Percentiles rank a stretch among this genome's conserved stretches.
Conservation (phyloP, 1,140 invertebrate genomes). For the Druon quercuslanigerum region DNA sequence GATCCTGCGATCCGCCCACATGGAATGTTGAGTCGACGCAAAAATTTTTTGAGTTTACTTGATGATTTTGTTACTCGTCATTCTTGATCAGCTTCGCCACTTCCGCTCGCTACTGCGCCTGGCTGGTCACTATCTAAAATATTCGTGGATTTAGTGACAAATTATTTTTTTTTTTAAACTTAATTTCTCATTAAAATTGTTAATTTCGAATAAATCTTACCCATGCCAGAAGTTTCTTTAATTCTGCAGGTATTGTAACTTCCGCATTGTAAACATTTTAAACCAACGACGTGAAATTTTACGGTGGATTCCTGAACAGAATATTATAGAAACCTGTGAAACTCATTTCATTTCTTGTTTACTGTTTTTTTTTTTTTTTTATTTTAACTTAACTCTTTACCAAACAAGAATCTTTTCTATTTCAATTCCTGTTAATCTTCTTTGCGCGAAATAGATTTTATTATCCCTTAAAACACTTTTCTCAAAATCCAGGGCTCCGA, state of each 20-base stretch:
- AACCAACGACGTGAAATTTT: slow-evolving; percentile 88
- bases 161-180: neutral
- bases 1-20: neutral
- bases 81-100: slow-evolving; percentile 18
- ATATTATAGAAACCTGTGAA: slow-evolving; percentile 20
- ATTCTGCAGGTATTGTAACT: slow-evolving; percentile 91
- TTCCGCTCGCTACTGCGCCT: slow-evolving; percentile 8
- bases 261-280: slow-evolving; percentile 89
- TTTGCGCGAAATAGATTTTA: too few species aligned
- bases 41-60: neutral
- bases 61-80: neutral
- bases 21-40: neutral
- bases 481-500: too few species aligned
- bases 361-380: too few species aligned
- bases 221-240: slow-evolving; percentile 61
- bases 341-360: too few species aligned
- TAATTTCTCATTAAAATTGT: neutral
- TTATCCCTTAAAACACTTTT: too few species aligned
- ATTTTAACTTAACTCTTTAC: too few species aligned
- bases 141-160: neutral
- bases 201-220: neutral
- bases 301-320: slow-evolving; percentile 83
- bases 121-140: neutral
- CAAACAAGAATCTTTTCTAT: too few species aligned
- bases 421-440: too few species aligned